A percentile compares a stretch with the other conserved stretches of the same genome.
Evolutionary conservation across 2,888 invertebrate genomes (phyloP).

Genomic region (Perizoma flavofasciatum): DNA sequence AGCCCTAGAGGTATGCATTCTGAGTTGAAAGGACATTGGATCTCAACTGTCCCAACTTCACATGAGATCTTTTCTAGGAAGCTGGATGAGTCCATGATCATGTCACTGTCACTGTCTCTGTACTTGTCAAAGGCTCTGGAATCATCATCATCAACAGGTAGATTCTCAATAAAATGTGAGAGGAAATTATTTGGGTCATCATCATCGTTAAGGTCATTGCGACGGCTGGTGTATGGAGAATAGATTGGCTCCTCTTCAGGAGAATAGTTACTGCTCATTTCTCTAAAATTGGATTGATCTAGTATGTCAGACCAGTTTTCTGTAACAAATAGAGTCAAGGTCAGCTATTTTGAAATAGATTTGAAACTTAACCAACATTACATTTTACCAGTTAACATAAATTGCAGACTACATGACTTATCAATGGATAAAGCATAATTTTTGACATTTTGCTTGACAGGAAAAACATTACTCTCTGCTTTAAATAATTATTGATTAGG

Average conservation of each 20-base stretch:
- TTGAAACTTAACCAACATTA: conserved; percentile 4
- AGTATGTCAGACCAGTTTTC: conserved; percentile 80
- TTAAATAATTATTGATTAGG: neutral
- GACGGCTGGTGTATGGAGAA: conserved; percentile 62
- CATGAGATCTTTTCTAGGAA: conserved; percentile 83
- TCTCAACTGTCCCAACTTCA: conserved; percentile 80
- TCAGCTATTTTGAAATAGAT: conserved; percentile 1
- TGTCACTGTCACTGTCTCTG: conserved; percentile 71
- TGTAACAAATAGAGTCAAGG: conserved; percentile 46
- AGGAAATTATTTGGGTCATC: conserved; percentile 69
- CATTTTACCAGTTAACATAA: conserved; percentile 11
- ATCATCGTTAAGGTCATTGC: conserved; percentile 63
- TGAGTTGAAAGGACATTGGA: conserved; percentile 86
- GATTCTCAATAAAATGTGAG: conserved; percentile 68
- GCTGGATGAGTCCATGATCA: conserved; percentile 78
- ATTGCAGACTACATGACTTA: neutral
- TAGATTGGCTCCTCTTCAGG: conserved; percentile 74
- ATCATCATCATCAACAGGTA: conserved; percentile 72
- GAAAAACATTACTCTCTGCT: neutral
- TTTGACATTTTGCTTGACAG: too few species aligned
- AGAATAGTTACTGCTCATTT: conserved; percentile 65
- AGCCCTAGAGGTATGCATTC: conserved; percentile 84
- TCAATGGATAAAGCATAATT: neutral
- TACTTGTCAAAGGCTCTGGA: conserved; percentile 66
- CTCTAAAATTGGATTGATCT: conserved; percentile 73